A percentile compares a stretch with the other conserved stretches of the same genome.
Conservation (phyloP, 1,140 invertebrate species). For the Lineus longissimus region DNA sequence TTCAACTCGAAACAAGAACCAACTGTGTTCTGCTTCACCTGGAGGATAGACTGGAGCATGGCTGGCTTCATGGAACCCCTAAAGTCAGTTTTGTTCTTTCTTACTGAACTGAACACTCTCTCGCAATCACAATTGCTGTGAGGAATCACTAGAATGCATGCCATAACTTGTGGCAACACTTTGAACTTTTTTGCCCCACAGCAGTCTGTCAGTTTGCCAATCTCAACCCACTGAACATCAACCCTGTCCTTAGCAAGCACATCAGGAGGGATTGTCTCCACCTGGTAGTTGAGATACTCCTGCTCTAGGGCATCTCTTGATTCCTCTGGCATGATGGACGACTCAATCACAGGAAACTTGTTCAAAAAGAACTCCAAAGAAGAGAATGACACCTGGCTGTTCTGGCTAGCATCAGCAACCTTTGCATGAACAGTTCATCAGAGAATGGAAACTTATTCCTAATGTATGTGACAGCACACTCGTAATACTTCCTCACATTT, state of each 20-base stretch:
- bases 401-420: background rate
- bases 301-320: no score
- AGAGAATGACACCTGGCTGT: no score
- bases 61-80: background rate
- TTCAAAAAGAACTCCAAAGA: no score
- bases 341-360: no score
- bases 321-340: no score
- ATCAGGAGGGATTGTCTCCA: no score
- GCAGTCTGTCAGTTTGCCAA: background rate
- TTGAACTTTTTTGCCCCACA: background rate
- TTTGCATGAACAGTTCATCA: background rate
- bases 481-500: background rate
- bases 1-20: background rate
- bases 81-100: constrained; percentile 4
- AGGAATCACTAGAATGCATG: background rate
- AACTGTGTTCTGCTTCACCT: background rate
- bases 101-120: background rate
- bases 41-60: background rate
- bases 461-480: background rate
- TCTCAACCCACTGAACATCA: background rate
- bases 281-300: no score
- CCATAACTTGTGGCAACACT: background rate
- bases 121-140: background rate
- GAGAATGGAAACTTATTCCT: background rate
- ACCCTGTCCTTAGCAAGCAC: background rate